These are phyloP conservation scores for Tetrapedia diversipes DNA, from an alignment of 2,888 invertebrate genomes.

Conservation along the genomic window DNA sequence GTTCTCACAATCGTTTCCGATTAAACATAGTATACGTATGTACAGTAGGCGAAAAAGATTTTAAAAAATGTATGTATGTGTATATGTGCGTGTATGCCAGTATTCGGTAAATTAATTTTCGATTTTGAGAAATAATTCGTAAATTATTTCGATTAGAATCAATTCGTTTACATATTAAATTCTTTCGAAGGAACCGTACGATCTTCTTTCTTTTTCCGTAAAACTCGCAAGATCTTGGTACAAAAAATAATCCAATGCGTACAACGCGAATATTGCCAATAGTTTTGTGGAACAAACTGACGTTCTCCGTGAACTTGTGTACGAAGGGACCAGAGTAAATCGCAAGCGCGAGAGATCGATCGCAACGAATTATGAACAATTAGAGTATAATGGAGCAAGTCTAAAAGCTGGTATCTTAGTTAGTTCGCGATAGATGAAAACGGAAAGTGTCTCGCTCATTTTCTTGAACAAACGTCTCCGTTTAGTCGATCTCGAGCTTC, in stretches of 20 bases:
- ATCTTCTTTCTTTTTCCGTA: background rate
- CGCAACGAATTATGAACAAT: background rate
- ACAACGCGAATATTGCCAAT: background rate
- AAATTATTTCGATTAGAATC: background rate
- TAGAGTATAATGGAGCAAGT: background rate
- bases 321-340: background rate
- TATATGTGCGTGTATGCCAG: background rate
- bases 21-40: slow-evolving; percentile 7
- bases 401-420: background rate
- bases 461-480: too few species aligned
- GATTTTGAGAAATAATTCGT: background rate
- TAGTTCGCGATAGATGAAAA: background rate
- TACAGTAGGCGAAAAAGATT: background rate
- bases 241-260: too few species aligned
- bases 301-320: background rate
- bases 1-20: slow-evolving; percentile 1
- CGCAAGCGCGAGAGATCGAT: background rate
- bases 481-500: slow-evolving; percentile 65
- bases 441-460: too few species aligned
- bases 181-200: background rate
- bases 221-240: background rate
- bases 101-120: background rate
- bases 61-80: too few species aligned
- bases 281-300: background rate
- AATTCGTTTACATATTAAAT: too few species aligned